These are phyloP conservation scores for Rhinolophus sinicus DNA, from an alignment of 2,113 vertebrate genomes.

Conservation along the genomic window DNA sequence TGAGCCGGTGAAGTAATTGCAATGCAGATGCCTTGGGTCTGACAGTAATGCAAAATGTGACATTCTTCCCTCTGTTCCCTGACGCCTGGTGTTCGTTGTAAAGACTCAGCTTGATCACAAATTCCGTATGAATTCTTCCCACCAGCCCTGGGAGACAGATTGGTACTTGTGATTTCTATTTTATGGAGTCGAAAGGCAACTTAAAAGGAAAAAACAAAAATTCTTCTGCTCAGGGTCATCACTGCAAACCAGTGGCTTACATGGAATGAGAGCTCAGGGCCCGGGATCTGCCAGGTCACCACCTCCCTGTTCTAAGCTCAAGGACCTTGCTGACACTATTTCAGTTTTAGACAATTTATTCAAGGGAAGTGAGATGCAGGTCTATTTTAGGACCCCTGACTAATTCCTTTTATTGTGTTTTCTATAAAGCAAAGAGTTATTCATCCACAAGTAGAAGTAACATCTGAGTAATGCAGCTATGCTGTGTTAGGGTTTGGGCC, in stretches of 20 bases:
- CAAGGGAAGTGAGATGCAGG: neutral
- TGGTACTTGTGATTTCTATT: neutral
- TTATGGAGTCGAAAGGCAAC: neutral
- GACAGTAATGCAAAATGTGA: neutral
- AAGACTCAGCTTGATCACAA: neutral
- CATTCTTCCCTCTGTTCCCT: neutral
- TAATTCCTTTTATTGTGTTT: conserved; percentile 5
- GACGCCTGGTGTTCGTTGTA: neutral
- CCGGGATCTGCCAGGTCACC: neutral
- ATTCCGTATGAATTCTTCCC: neutral
- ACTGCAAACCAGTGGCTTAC: neutral
- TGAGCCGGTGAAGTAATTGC: neutral
- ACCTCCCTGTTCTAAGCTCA: neutral
- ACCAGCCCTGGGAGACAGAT: neutral
- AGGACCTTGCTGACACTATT: neutral
- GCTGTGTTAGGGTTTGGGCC: neutral
- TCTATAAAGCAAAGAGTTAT: neutral
- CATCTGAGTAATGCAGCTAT: neutral
- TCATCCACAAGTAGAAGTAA: neutral
- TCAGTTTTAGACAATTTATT: neutral
- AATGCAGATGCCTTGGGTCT: neutral
- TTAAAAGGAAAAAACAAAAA: neutral
- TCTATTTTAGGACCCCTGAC: conserved; percentile 24
- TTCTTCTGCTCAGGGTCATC: neutral
- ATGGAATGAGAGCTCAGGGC: neutral